Evolutionary conservation across 1,140 invertebrate species (phyloP), one percentile per base, ranked within the genome.

Genomic region (Zaprionus gabonicus): DNA sequence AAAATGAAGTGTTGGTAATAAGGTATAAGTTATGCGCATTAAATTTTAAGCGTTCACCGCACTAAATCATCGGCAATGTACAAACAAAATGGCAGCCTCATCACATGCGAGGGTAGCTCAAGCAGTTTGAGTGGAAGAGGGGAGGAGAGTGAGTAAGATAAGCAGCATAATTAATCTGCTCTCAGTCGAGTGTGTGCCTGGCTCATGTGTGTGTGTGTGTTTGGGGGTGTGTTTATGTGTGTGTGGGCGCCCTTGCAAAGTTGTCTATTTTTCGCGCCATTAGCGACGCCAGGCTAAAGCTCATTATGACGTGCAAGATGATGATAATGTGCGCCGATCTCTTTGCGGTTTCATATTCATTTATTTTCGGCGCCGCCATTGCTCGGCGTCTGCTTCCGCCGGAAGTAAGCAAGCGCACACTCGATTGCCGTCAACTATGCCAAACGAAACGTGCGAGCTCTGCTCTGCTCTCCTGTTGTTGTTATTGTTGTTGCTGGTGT

Each of bases 21-120:
- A 73, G 72, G 57, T 69, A 86, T 86, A 85, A 85, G 86, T 86
- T 86, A 80, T 87, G 84, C 77, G 80, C 83, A 86, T 86, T 86
- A 86, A 86, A 74, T 82, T 86, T 80, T 59, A 66, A 82, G 66
- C 60, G 59, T 67, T 66, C 55, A 59, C 74, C 56, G 31, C 69
- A 76, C 74, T 67, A 66, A 71, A 76, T 76, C 74, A 76, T 76
- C 44, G 49, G 62, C 41, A 53, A 67, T 53, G 17, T 57, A 73
- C 63, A 59, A 71, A 76, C 74, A 72, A 76, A 66, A 67, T 60
- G 57, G 53, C 64, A 63, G 23, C 64, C 41, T 36, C 59, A 49
- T 34, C 36, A 55, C n/a, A 17, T 46, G 41, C 41, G 41, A 46
- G 41, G n/a, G 41, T n/a, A 17, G n/a, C 41, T 46, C n/a, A n/a